Conservation (phyloP, 1,140 invertebrate species). For the Monomorium pharaonis region DNA sequence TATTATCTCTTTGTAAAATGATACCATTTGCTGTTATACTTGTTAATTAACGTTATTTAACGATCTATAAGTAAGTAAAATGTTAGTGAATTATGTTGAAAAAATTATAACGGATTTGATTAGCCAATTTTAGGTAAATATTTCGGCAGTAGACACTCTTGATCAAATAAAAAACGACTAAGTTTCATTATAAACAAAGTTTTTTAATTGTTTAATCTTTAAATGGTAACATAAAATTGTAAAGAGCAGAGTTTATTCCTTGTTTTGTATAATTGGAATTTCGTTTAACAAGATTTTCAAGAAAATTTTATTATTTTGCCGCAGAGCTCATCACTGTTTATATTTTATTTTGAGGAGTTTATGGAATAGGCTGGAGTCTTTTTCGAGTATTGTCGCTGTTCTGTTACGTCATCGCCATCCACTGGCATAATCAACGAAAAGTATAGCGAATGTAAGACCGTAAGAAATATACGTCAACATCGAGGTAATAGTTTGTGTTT, state of each 20-base stretch:
- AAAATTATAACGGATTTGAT: no score
- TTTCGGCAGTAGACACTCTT: background rate
- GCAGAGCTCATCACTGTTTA: background rate
- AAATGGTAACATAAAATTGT: background rate
- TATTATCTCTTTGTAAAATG: no score
- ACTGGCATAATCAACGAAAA: constrained; percentile 5
- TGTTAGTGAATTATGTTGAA: no score
- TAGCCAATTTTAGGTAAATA: no score
- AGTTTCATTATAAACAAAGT: background rate
- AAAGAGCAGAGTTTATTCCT: background rate
- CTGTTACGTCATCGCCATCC: background rate
- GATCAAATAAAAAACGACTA: background rate
- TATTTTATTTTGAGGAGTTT: background rate
- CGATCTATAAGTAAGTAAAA: no score
- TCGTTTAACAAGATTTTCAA: background rate
- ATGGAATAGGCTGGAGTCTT: background rate
- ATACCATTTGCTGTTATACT: no score
- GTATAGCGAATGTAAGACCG: constrained; percentile 36
- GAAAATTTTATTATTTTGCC: background rate
- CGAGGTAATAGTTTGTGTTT: constrained; percentile 57
- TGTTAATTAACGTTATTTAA: no score
- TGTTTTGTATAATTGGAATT: background rate
- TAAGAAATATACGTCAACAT: constrained; percentile 52
- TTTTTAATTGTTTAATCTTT: background rate
- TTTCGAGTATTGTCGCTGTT: background rate